These are phyloP conservation scores for Bombyx huttoni DNA, from an alignment of 2,888 invertebrate genomes.

Conservation along the genomic window DNA sequence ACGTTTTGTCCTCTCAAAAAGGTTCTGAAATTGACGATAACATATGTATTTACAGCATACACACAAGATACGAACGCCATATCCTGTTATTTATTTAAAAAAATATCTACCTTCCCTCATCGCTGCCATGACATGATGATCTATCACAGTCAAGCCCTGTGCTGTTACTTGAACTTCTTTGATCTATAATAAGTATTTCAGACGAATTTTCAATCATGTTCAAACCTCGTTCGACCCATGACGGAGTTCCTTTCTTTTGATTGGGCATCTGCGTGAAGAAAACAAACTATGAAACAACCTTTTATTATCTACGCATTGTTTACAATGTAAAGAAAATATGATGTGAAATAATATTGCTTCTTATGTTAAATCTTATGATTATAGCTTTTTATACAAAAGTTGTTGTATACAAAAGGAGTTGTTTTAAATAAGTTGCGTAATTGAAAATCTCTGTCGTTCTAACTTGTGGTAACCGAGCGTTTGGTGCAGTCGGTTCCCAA, in stretches of 20 bases:
- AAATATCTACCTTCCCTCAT: conserved; percentile 49
- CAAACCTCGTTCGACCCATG: conserved; percentile 72
- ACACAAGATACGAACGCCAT: background rate
- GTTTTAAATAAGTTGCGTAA: too few species aligned
- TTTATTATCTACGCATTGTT: background rate
- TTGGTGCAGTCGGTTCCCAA: conserved; percentile 75
- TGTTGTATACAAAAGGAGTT: too few species aligned
- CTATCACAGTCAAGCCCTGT: conserved; percentile 58
- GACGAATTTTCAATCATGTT: conserved; percentile 64
- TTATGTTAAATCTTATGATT: too few species aligned
- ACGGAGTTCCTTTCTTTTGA: conserved; percentile 65
- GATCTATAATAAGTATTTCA: conserved; percentile 73
- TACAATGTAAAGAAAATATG: background rate
- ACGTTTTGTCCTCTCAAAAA: conserved; percentile 90
- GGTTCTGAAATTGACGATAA: conserved; percentile 49
- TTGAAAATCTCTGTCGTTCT: background rate
- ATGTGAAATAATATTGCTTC: too few species aligned
- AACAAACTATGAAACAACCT: background rate
- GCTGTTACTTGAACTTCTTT: conserved; percentile 56
- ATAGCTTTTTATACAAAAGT: too few species aligned
- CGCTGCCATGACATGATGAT: conserved; percentile 59
- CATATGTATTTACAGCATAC: background rate
- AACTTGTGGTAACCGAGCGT: conserved; percentile 63
- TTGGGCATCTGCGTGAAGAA: conserved; percentile 48
- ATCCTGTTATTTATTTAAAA: background rate